Evolutionary conservation across 2,888 invertebrate species (phyloP).

Genomic region (Hanleya hanleyi): DNA sequence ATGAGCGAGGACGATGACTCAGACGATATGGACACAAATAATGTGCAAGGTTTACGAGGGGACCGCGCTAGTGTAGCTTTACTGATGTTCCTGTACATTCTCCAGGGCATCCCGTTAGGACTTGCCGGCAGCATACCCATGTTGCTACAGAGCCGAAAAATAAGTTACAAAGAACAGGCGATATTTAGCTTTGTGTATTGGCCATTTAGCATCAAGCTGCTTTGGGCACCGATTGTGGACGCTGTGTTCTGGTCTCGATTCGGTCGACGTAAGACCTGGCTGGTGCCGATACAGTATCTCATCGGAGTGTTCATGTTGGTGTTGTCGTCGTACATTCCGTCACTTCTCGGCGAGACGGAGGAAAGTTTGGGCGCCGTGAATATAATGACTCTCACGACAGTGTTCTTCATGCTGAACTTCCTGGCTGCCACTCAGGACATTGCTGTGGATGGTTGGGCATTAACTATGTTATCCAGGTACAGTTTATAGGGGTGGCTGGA

Average conservation of each 20-base stretch:
- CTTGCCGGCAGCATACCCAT: constrained; percentile 95
- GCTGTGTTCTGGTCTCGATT: constrained; percentile 87
- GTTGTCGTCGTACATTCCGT: constrained; percentile 79
- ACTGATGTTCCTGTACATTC: constrained; percentile 91
- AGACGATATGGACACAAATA: constrained; percentile 11
- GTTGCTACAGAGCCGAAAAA: constrained; percentile 92
- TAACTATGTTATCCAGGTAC: constrained; percentile 96
- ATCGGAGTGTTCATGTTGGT: constrained; percentile 91
- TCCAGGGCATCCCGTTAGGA: constrained; percentile 92
- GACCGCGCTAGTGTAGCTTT: constrained; percentile 83
- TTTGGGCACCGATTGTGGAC: constrained; percentile 99
- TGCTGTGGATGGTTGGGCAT: constrained; percentile 99
- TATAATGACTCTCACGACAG: constrained; percentile 79
- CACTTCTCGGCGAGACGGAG: constrained; percentile 83
- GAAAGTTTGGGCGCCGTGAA: constrained; percentile 44
- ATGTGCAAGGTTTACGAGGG: constrained; percentile 44
- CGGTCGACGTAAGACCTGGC: constrained; percentile 91
- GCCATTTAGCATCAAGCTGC: constrained; percentile 90
- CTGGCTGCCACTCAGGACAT: constrained; percentile 99
- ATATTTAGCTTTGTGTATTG: constrained; percentile 89
- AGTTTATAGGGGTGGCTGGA: neutral
- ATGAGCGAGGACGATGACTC: constrained; percentile 14
- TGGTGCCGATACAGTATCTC: constrained; percentile 94
- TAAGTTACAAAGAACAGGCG: constrained; percentile 94
- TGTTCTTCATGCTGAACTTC: constrained; percentile 95